A percentile compares a stretch with the other conserved stretches of the same genome.
Evolutionary conservation across 1,140 invertebrate genomes (phyloP).

Genomic region (Meloidogyne chitwoodi): DNA sequence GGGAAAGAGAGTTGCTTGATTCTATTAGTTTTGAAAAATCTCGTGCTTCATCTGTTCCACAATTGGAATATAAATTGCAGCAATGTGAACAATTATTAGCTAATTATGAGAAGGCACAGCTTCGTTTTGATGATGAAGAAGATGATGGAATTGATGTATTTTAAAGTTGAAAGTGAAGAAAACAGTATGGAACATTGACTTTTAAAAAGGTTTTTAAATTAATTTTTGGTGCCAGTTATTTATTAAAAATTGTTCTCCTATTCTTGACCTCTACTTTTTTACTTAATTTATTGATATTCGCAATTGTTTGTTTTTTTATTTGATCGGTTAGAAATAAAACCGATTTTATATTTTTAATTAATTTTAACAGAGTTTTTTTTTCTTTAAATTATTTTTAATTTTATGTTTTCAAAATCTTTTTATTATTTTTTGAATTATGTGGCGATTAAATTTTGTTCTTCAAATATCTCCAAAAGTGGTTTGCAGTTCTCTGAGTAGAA

Average conservation of each 20-base stretch:
- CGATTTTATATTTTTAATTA: no score
- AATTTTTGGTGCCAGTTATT: no score
- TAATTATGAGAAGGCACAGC: constrained; percentile 4
- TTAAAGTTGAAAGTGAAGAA: no score
- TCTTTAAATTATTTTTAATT: not conserved
- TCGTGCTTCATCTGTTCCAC: constrained; percentile 20
- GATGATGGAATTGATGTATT: not conserved
- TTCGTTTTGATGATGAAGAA: not conserved
- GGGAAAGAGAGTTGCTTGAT: constrained; percentile 7
- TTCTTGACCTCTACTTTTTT: no score
- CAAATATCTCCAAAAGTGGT: not conserved
- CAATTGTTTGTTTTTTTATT: no score
- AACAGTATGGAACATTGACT: no score
- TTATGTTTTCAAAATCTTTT: not conserved
- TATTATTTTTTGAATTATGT: not conserved
- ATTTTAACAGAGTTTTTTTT: no score
- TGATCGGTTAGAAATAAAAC: no score
- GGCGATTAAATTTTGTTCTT: not conserved
- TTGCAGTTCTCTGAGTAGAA: not conserved
- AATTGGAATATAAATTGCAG: constrained; percentile 12
- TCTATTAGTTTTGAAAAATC: constrained; percentile 9
- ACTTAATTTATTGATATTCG: no score
- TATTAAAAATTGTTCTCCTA: no score
- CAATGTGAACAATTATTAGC: constrained; percentile 3
- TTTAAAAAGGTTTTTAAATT: no score